Percentiles rank a stretch among this genome's conserved stretches.
phyloP scores from a whole-genome alignment of 2,113 vertebrate genomes.

The Nesoenas mayeri region DNA sequence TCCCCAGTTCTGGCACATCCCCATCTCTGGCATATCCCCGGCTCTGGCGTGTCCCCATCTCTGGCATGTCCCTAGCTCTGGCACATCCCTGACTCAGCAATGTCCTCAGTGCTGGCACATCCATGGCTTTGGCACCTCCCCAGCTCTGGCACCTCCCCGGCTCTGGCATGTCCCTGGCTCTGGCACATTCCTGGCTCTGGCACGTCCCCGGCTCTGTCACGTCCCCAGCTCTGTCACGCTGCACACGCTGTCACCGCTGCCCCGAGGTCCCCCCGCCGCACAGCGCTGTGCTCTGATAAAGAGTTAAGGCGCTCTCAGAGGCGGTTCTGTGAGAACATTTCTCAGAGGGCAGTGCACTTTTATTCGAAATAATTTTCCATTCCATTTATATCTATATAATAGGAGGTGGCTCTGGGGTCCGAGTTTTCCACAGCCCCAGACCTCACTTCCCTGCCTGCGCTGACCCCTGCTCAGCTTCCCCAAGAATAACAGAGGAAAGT shows the following conservation, averaged over 20 bases:
- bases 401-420: slow-evolving; percentile 69
- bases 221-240: background rate
- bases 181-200: background rate
- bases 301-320: slow-evolving; percentile 45
- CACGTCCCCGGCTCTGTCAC: background rate
- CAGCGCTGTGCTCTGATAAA: background rate
- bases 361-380: slow-evolving; percentile 74
- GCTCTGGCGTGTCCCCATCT: background rate
- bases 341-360: slow-evolving; percentile 71
- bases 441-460: slow-evolving; percentile 45
- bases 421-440: slow-evolving; percentile 71
- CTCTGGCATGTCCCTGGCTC: background rate
- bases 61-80: too few relatives aligned
- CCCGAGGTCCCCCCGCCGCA: background rate
- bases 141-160: background rate
- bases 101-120: background rate
- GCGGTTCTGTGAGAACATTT: slow-evolving; percentile 74
- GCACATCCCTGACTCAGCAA: too few relatives aligned
- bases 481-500: slow-evolving; percentile 52
- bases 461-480: slow-evolving; percentile 60
- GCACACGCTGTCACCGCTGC: background rate
- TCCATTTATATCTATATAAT: slow-evolving; percentile 78
- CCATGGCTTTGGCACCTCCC: background rate
- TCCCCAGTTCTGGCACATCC: too few relatives aligned
- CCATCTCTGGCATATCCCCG: background rate